Conservation (phyloP, 2,888 invertebrate genomes). For the Lasioglossum lativentre region DNA sequence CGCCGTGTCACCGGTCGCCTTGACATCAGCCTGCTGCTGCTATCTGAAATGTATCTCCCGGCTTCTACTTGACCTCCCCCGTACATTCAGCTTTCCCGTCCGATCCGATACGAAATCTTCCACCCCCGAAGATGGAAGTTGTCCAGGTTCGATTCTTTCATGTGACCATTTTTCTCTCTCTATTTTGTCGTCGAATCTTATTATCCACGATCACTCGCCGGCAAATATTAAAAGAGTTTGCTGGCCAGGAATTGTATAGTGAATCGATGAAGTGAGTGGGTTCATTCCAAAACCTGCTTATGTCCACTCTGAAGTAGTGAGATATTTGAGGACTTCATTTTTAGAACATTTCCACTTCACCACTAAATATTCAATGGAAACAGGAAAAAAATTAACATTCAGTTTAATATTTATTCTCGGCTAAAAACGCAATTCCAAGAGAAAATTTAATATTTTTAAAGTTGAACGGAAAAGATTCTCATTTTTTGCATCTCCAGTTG, state of each 20-base stretch:
- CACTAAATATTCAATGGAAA: too few relatives aligned
- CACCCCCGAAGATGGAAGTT: constrained; percentile 22
- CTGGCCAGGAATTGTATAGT: background rate
- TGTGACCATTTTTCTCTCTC: background rate
- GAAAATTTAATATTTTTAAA: too few relatives aligned
- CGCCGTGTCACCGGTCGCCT: constrained; percentile 60
- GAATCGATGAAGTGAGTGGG: background rate
- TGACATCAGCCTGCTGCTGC: constrained; percentile 56
- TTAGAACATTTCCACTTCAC: background rate
- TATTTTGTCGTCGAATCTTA: background rate
- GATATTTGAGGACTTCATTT: background rate
- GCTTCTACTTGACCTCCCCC: constrained; percentile 58
- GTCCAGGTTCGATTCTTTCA: constrained; percentile 25
- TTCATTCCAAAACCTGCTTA: background rate
- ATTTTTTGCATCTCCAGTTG: too few relatives aligned
- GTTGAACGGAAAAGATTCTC: too few relatives aligned
- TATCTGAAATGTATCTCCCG: constrained; percentile 61
- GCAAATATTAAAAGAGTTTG: background rate
- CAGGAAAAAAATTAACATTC: too few relatives aligned
- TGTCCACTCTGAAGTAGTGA: background rate
- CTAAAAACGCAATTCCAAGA: too few relatives aligned
- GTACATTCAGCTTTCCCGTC: constrained; percentile 48
- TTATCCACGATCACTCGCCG: background rate
- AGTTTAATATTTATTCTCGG: too few relatives aligned
- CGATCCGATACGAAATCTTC: constrained; percentile 42